Base-by-base conservation (phyloP, 2,888 invertebrate species). In the Megamerina dolium region DNA sequence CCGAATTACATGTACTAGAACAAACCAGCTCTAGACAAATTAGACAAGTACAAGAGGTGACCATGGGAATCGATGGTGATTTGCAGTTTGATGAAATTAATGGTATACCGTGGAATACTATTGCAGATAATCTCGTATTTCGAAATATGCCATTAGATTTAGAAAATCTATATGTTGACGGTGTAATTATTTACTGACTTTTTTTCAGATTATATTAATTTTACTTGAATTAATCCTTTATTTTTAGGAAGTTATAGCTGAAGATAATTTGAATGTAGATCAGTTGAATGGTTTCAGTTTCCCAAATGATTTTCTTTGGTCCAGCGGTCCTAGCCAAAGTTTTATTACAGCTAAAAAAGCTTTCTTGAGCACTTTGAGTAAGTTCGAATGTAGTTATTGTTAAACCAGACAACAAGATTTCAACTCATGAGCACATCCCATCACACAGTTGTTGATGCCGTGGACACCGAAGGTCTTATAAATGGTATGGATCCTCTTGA, bases 181-280 rank as follows among this genome's bases (percentile, higher is more conserved):
- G 77, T 49, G 79, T 80, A 66, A 68, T 68, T 54, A n/a, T n/a
- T n/a, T n/a, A n/a, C n/a, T n/a, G n/a, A n/a, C n/a, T 18, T 23
- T 23, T 23, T 23, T 8, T 8, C 8, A 9, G 8, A n/a, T 6
- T 9, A 31, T 13, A 31, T 13, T 13, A 10, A 10, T 13, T 31
- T 31, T 8, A 13, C 31, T 9, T n/a, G 23, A 23, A 8, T 8
- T 23, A 23, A 8, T 23, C 10, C 6, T 23, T 23, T 6, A 23
- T 34, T 34, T 18, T 19, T 34, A 77, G 76, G 58, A 70, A 50
- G 55, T 77, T 12, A 54, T 61, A 33, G 60, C 73, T 5, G 63
- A 68, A 42, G 55, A 64, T 26, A 44, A 58, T 16, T 51, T 73
- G 13, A 46, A 58, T 2, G 56, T 74, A 16, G 54, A 63, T 14